phyloP scores from a whole-genome alignment of 2,888 invertebrate species.

The Andricus curvator region DNA sequence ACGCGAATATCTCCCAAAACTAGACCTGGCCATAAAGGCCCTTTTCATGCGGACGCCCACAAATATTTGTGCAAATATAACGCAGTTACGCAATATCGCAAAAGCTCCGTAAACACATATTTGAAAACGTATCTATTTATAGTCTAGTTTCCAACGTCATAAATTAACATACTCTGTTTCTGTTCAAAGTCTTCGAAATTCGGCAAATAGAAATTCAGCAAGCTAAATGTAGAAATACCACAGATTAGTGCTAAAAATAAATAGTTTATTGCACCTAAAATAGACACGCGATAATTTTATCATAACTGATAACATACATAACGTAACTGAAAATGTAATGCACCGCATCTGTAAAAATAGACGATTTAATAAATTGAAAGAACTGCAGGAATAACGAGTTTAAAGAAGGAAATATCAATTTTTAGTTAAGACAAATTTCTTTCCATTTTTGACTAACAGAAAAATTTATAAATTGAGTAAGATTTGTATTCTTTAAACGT shows the following conservation, averaged over 20 bases:
- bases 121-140: neutral
- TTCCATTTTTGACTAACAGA: neutral
- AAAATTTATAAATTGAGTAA: neutral
- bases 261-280: neutral
- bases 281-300: neutral
- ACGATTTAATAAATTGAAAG: neutral
- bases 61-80: neutral
- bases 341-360: neutral
- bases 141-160: neutral
- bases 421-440: neutral
- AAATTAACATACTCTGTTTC: neutral
- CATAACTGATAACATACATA: neutral
- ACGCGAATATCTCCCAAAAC: too few species aligned
- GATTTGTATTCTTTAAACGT: neutral
- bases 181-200: neutral
- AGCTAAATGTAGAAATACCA: neutral
- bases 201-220: neutral
- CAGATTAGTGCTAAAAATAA: neutral
- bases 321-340: neutral
- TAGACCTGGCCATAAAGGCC: too few species aligned
- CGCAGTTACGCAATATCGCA: neutral
- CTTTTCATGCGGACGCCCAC: too few species aligned
- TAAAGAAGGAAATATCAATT: neutral
- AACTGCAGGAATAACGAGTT: neutral
- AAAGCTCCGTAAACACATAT: neutral